phyloP scores from a whole-genome alignment of 1,140 invertebrate species.

The Phenacoccus solenopsis region DNA sequence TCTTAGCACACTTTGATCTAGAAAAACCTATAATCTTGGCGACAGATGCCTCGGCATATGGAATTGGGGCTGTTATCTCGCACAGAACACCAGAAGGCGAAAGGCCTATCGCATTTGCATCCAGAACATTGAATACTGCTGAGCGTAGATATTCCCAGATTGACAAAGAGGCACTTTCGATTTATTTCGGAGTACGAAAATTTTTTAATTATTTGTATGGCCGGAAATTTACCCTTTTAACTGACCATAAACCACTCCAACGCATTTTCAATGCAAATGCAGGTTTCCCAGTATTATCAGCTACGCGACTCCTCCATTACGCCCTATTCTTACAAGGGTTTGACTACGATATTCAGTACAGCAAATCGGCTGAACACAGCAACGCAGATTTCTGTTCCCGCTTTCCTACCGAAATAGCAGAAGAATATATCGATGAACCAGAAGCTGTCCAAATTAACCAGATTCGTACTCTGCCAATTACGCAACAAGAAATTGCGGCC shows the following conservation, averaged over 20 bases:
- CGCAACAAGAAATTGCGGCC: background rate
- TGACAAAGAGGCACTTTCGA: slow-evolving; percentile 37
- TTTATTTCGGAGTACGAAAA: slow-evolving; percentile 36
- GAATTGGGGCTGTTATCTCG: slow-evolving; percentile 28
- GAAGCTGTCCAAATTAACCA: background rate
- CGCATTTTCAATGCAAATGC: slow-evolving; percentile 33
- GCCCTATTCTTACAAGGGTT: slow-evolving; percentile 31
- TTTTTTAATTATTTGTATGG: slow-evolving; percentile 39
- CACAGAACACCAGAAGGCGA: slow-evolving; percentile 28
- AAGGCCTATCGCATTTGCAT: slow-evolving; percentile 29
- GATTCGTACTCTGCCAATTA: background rate
- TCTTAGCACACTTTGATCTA: slow-evolving; percentile 25
- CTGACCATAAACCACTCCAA: slow-evolving; percentile 39
- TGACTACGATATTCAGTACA: slow-evolving; percentile 31
- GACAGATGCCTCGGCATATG: slow-evolving; percentile 29
- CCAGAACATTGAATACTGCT: slow-evolving; percentile 24
- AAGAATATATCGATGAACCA: background rate
- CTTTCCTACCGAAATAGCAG: slow-evolving; percentile 10
- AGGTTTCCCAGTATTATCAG: slow-evolving; percentile 27
- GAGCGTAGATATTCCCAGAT: slow-evolving; percentile 34
- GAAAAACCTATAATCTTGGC: slow-evolving; percentile 28
- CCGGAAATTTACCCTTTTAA: slow-evolving; percentile 33
- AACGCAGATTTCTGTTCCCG: slow-evolving; percentile 31
- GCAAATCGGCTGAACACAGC: slow-evolving; percentile 25
- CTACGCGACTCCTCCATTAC: slow-evolving; percentile 31